Base-by-base conservation (phyloP, 2,797 vertebrate species). In the Bufotes viridis region DNA sequence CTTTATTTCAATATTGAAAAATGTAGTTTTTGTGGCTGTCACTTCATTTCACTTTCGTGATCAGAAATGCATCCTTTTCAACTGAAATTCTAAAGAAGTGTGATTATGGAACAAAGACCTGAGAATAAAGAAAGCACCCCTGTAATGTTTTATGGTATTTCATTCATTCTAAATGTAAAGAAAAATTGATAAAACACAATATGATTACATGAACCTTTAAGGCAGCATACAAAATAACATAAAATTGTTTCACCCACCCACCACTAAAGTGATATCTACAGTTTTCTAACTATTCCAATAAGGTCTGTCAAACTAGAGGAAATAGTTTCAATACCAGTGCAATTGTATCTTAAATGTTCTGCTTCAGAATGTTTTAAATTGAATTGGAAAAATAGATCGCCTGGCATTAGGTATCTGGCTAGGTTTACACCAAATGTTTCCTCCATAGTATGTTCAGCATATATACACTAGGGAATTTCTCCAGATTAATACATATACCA, bases 31-130 rank as follows among this genome's bases (percentile, higher is more conserved):
- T 75, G 2, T 75, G 9, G 34, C 42, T 15, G 2, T 76, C 42
- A 75, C 49, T 7, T 24, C 18, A n/a, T 55, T 12, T 76, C 22
- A 76, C 11, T 20, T 75, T 75, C 42, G 22, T 6, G 20, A 53
- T 53, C 20, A 55, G 49, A 55, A 51, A 76, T 55, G 29, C 4
- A 49, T 82, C 24, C 65, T 57, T 82, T 82, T 82, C 18, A 70
- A 55, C 11, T 51, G 24, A 70, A 70, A 29, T 55, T 82, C 49
- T 29, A 70, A 67, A 70, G 63, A 55, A n/a, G 70, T 26, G 12
- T 82, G 63, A 82, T 70, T 82, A 70, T 51, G 7, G 63, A 69
- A 69, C 49, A 82, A 82, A 82, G 49, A 65, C n/a, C 49, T 82
- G 49, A 57, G 65, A 82, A 70, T 70, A 29, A 70, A 29, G 49